phyloP scores from a whole-genome alignment of 2,113 vertebrate genomes.

The Oxyura jamaicensis region DNA sequence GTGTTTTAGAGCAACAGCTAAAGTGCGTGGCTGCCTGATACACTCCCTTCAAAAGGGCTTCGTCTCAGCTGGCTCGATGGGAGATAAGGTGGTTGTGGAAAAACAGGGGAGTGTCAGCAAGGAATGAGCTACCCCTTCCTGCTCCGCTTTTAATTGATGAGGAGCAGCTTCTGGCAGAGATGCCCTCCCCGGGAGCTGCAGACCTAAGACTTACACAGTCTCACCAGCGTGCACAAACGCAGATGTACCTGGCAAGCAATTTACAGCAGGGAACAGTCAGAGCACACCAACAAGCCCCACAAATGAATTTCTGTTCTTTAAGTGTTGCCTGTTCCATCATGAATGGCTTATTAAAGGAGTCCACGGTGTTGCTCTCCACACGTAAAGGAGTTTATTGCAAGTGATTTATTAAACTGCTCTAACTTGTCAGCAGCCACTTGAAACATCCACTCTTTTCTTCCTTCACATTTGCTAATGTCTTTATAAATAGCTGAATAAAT shows the following conservation, averaged over 20 bases:
- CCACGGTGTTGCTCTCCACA: slow-evolving; percentile 40
- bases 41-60: not conserved
- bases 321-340: slow-evolving; percentile 20
- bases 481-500: slow-evolving; percentile 53
- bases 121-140: slow-evolving; percentile 20
- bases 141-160: not conserved
- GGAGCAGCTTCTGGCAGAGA: slow-evolving; percentile 34
- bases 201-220: not conserved
- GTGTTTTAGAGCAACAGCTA: not conserved
- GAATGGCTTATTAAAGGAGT: slow-evolving; percentile 40
- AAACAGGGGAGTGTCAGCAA: not conserved
- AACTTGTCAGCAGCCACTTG: slow-evolving; percentile 68
- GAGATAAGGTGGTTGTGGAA: slow-evolving; percentile 4
- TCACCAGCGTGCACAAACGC: not conserved
- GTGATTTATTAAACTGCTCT: slow-evolving; percentile 71
- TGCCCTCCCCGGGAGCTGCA: not conserved
- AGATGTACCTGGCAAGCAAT: not conserved
- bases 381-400: slow-evolving; percentile 40
- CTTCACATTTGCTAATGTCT: slow-evolving; percentile 51
- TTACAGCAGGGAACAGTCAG: not conserved
- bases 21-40: not conserved
- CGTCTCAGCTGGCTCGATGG: not conserved
- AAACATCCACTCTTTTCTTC: slow-evolving; percentile 25
- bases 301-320: not conserved
- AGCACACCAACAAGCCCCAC: not conserved